Evolutionary conservation across 2,888 invertebrate genomes (phyloP).

Genomic region (Tiliacea aurago): DNA sequence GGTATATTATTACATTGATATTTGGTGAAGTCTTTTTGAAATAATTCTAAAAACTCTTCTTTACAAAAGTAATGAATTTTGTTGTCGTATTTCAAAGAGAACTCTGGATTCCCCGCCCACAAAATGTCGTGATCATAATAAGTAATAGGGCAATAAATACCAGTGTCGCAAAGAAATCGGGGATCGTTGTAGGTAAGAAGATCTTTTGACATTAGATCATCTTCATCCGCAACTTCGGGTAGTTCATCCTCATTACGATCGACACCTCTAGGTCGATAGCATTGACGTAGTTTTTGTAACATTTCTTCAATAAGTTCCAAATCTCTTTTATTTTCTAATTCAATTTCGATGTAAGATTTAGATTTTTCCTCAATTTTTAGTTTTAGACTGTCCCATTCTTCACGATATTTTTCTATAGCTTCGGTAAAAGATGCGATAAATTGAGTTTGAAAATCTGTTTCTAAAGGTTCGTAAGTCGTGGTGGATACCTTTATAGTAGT

Average conservation of each 20-base stretch:
- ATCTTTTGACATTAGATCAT: constrained; percentile 72
- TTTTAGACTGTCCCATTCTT: constrained; percentile 83
- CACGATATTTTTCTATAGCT: constrained; percentile 80
- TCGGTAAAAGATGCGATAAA: constrained; percentile 70
- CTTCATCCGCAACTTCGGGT: constrained; percentile 70
- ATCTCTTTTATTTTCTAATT: constrained; percentile 85
- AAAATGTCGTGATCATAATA: constrained; percentile 88
- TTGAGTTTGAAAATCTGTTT: constrained; percentile 38
- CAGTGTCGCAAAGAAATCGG: constrained; percentile 90
- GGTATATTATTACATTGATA: constrained; percentile 87
- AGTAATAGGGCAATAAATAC: constrained; percentile 91
- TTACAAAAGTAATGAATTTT: constrained; percentile 89
- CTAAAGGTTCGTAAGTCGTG: constrained; percentile 65
- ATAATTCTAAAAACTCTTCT: constrained; percentile 85
- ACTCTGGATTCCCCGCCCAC: constrained; percentile 91
- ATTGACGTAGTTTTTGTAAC: constrained; percentile 79
- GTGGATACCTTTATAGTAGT: constrained; percentile 19
- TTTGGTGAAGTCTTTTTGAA: constrained; percentile 86
- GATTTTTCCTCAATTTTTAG: constrained; percentile 82
- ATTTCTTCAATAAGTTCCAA: constrained; percentile 81
- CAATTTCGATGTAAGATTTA: constrained; percentile 84
- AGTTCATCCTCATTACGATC: constrained; percentile 75
- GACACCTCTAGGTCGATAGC: constrained; percentile 74
- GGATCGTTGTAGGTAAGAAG: constrained; percentile 75
- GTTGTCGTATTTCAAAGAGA: constrained; percentile 87